Evolutionary conservation across 2,797 vertebrate species (phyloP).

Genomic region (Coregonus suidteri): DNA sequence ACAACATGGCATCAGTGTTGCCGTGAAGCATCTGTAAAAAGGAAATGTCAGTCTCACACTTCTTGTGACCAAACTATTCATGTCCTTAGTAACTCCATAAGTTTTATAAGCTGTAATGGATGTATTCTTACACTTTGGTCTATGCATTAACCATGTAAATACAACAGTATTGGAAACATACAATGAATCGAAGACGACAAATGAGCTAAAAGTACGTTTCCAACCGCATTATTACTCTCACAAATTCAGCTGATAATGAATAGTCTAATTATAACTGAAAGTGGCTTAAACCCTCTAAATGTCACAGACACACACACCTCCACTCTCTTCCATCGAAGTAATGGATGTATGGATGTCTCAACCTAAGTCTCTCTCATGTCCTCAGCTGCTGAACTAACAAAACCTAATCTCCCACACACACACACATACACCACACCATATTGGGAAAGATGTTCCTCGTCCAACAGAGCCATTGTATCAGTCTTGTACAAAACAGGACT

Average conservation of each 20-base stretch:
- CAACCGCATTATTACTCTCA: neutral
- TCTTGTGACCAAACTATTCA: neutral
- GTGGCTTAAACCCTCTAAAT: neutral
- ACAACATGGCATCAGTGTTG: too few relatives aligned
- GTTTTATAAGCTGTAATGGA: neutral
- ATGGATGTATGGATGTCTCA: too few relatives aligned
- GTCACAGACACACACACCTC: too few relatives aligned
- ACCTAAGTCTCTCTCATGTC: too few relatives aligned
- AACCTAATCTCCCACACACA: too few relatives aligned
- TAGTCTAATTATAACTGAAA: neutral
- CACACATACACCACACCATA: neutral
- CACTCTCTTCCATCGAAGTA: too few relatives aligned
- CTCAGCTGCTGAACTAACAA: too few relatives aligned
- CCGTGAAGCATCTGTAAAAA: too few relatives aligned
- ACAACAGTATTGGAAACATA: too few relatives aligned
- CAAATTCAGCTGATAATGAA: neutral
- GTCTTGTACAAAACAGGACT: conserved; percentile 43
- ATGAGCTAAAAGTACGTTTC: neutral
- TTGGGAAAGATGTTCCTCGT: conserved; percentile 9
- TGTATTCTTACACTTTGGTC: neutral
- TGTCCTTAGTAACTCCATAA: neutral
- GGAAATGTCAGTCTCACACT: too few relatives aligned
- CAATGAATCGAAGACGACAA: too few relatives aligned
- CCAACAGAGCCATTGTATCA: conserved; percentile 55
- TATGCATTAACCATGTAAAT: too few relatives aligned